Evolutionary conservation across 2,113 vertebrate genomes (phyloP).

Genomic region (Caracal caracal): DNA sequence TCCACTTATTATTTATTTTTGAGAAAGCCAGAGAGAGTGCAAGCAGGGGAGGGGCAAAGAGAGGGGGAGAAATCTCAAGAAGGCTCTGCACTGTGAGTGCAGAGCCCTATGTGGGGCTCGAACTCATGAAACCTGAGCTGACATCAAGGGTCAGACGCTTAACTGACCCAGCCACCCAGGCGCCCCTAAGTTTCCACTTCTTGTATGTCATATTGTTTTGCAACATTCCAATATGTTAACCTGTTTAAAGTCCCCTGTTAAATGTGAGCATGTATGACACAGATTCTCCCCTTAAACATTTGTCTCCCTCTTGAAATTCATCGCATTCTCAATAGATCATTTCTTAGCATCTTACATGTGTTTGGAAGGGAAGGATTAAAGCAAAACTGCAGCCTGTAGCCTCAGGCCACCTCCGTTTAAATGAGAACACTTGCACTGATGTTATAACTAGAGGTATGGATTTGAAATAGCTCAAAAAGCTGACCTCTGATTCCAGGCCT

Average conservation of each 20-base stretch:
- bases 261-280: not conserved
- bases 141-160: too few relatives aligned
- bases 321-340: not conserved
- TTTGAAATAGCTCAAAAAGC: not conserved
- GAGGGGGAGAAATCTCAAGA: too few relatives aligned
- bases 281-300: not conserved
- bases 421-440: not conserved
- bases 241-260: not conserved
- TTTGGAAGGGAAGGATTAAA: not conserved
- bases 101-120: too few relatives aligned
- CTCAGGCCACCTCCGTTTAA: not conserved
- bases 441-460: not conserved
- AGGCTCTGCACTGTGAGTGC: too few relatives aligned
- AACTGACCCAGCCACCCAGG: too few relatives aligned
- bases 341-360: not conserved
- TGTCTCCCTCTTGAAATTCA: constrained; percentile 3
- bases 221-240: not conserved
- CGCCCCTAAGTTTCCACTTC: not conserved
- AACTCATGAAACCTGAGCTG: too few relatives aligned
- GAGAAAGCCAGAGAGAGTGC: too few relatives aligned
- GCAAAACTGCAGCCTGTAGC: not conserved
- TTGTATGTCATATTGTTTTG: not conserved
- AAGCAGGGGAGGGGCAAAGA: too few relatives aligned
- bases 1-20: too few relatives aligned
- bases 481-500: not conserved